Base-by-base conservation (phyloP, 2,888 invertebrate species). In the Cephus rjabovi region DNA sequence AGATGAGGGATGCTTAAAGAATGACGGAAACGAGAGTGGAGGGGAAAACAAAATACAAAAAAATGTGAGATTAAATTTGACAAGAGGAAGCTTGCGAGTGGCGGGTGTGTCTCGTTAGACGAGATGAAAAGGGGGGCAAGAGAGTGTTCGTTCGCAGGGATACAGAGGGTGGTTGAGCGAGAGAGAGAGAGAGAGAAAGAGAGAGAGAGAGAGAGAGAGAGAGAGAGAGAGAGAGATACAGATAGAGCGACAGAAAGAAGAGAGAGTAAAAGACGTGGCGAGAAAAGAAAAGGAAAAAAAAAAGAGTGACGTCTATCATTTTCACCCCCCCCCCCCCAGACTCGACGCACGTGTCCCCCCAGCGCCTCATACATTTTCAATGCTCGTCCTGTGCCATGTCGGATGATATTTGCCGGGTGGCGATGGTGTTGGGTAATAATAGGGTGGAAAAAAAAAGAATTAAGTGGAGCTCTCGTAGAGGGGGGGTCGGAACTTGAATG, bases 171-270 rank as follows among this genome's bases (percentile, higher is more conserved):
- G 40, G 37, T 3, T 1, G 1, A 15, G 12, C 15, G 37, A 40
- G 40, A 4, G 0, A 12, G 4, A 4, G 37, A 15, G 37, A 40
- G 40, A 15, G 1, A 15, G 6, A 40, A 15, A 15, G 1, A 15
- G 6, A 81, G 81, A 81, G 83, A 85, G 81, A 83, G 86, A 92
- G 92, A 81, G 69, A 79, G 77, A 76, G 76, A 75, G 37, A 69
- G n/a, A 37, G 34, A 69, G n/a, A 37, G 34, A 35, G 12, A 35
- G 0, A 75, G 33, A 70, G 77, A 68, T 68, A 68, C 4, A 70
- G 77, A 68, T 40, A 68, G n/a, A 70, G 12, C 12, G 35, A 34
- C 9, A 68, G 74, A 34, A 76, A 80, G 40, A 69, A 15, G 15
- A 40, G 15, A 15, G 15, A 40, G 40, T 40, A 35, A 78, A 74